Conservation (phyloP, 2,888 invertebrate species). For the Ecliptopera silaceata region DNA sequence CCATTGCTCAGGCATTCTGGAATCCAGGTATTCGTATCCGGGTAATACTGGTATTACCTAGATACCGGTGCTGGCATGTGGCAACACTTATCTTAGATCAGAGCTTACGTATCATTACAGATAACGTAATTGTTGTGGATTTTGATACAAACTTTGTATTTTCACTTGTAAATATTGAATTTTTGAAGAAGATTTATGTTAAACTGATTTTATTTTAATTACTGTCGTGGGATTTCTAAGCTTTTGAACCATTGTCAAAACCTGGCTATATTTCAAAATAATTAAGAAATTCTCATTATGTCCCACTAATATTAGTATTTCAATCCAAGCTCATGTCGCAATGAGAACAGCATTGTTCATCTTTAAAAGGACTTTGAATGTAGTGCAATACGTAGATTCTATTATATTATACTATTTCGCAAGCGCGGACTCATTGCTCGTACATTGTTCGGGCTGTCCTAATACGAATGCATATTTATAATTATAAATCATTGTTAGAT, state of each 20-base stretch:
- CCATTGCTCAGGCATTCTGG: constrained; percentile 21
- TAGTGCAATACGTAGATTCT: constrained; percentile 36
- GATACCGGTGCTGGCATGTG: constrained; percentile 16
- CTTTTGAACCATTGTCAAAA: background rate
- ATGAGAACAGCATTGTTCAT: constrained; percentile 42
- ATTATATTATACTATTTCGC: constrained; percentile 50
- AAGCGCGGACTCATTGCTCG: constrained; percentile 40
- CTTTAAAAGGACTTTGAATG: constrained; percentile 42
- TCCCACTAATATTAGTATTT: constrained; percentile 20
- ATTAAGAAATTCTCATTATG: constrained; percentile 15
- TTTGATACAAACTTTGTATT: background rate
- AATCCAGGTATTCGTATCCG: constrained; percentile 27
- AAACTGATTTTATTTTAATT: no score
- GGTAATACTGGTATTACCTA: constrained; percentile 22
- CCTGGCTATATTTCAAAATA: background rate
- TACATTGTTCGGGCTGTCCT: constrained; percentile 43
- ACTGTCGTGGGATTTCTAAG: no score
- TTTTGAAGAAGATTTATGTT: no score
- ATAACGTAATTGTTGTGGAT: constrained; percentile 19
- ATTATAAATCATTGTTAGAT: constrained; percentile 40
- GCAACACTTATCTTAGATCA: constrained; percentile 20
- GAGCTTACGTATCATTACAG: constrained; percentile 19
- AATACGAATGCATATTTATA: constrained; percentile 37
- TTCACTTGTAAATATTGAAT: no score
- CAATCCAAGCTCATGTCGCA: constrained; percentile 25